Conservation (phyloP, 2,113 vertebrate species). For the Seriola aureovittata region DNA sequence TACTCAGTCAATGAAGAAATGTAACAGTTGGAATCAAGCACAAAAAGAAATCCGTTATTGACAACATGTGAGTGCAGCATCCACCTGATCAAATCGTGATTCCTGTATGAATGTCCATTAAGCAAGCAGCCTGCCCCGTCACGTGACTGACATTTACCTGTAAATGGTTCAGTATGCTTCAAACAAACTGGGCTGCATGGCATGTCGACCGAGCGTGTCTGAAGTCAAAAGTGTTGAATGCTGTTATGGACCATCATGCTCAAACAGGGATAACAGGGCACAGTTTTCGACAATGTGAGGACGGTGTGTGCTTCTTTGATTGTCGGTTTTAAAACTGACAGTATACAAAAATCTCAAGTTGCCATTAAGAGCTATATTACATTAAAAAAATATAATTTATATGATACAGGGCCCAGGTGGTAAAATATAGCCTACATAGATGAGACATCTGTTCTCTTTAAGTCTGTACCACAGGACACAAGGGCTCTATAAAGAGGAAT, state of each 20-base stretch:
- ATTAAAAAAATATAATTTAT: neutral
- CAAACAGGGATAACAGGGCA: no score
- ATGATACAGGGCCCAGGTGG: neutral
- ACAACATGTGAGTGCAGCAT: neutral
- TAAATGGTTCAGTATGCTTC: slow-evolving; percentile 46
- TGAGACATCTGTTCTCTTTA: no score
- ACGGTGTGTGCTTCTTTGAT: neutral
- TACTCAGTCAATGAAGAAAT: neutral
- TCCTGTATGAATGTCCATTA: slow-evolving; percentile 5
- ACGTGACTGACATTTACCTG: neutral
- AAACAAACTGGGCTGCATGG: slow-evolving; percentile 1
- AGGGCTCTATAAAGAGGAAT: no score
- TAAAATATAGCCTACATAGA: no score
- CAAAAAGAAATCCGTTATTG: neutral
- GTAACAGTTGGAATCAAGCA: neutral
- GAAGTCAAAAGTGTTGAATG: no score
- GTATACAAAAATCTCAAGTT: neutral
- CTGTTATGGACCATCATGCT: no score
- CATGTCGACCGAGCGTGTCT: neutral
- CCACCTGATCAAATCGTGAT: slow-evolving; percentile 2
- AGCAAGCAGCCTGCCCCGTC: slow-evolving; percentile 3
- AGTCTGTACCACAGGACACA: no score
- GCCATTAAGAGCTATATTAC: neutral
- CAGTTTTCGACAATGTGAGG: neutral
- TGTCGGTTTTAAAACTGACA: neutral